Evolutionary conservation across 2,797 vertebrate genomes (phyloP).

Genomic region (Scolopax rusticola): DNA sequence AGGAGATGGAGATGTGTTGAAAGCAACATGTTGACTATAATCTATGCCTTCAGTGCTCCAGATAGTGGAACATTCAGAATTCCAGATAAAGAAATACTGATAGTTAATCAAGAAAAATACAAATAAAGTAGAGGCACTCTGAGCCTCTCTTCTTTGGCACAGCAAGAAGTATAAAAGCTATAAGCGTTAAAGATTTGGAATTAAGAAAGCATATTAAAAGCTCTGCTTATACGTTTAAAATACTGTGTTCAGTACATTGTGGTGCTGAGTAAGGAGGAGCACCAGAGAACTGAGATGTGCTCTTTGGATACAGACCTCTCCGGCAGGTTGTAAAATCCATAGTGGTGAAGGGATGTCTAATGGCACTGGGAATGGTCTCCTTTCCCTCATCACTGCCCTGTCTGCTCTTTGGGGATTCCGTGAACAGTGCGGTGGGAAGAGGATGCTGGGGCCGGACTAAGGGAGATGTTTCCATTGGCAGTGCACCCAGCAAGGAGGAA

Average conservation of each 20-base stretch:
- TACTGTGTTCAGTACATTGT: not conserved
- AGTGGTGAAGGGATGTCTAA: not conserved
- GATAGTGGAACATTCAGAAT: not conserved
- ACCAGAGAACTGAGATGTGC: not conserved
- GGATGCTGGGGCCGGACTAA: not conserved
- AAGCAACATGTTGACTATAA: not conserved
- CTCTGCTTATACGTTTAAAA: not conserved
- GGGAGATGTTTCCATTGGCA: not conserved
- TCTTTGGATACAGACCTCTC: not conserved
- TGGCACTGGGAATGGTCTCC: not conserved
- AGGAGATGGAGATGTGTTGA: not conserved
- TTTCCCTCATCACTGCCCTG: not conserved
- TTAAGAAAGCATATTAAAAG: conserved; percentile 26
- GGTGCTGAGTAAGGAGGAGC: not conserved
- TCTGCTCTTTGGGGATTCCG: not conserved
- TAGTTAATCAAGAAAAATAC: not conserved
- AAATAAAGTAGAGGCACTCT: not conserved
- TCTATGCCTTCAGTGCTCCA: not conserved
- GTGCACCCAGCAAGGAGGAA: not conserved
- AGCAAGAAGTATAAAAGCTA: conserved; percentile 17
- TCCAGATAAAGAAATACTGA: not conserved
- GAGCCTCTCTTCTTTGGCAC: conserved; percentile 45
- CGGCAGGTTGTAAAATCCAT: not conserved
- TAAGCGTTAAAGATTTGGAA: not conserved
- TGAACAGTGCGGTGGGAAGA: not conserved